phyloP scores from a whole-genome alignment of 2,113 vertebrate species.

The Channa argus region DNA sequence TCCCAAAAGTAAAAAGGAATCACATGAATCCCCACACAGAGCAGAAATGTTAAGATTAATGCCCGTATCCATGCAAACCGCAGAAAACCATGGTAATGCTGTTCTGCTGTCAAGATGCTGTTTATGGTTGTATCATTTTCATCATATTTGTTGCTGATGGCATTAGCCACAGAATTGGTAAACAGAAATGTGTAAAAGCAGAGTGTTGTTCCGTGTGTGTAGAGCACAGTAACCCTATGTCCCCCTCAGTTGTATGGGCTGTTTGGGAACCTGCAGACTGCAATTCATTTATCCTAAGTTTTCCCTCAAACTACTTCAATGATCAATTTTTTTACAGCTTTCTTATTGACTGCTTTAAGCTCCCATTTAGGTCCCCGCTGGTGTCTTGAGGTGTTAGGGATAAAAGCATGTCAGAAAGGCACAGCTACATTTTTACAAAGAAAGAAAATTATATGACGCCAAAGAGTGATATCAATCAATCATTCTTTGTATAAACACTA shows the following conservation, averaged over 20 bases:
- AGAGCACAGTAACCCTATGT: conserved; percentile 17
- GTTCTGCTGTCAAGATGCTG: conserved; percentile 47
- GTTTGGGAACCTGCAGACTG: conserved; percentile 24
- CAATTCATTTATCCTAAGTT: conserved; percentile 38
- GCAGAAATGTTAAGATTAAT: conserved; percentile 70
- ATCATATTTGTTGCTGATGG: conserved; percentile 60
- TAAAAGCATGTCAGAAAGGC: conserved; percentile 22
- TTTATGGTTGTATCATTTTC: conserved; percentile 60
- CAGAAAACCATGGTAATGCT: conserved; percentile 39
- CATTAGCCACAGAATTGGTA: conserved; percentile 37
- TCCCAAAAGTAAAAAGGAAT: conserved; percentile 52
- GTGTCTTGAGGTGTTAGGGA: conserved; percentile 11
- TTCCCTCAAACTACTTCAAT: conserved; percentile 52
- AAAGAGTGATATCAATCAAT: neutral
- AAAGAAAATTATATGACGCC: conserved; percentile 2
- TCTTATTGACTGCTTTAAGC: conserved; percentile 42
- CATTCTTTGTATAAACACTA: neutral
- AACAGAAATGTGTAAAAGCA: conserved; percentile 52
- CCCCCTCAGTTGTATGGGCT: conserved; percentile 43
- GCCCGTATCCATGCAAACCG: conserved; percentile 53
- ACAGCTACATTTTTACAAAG: neutral
- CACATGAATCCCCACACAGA: conserved; percentile 58
- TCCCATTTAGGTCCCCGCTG: conserved; percentile 24
- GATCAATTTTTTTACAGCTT: conserved; percentile 65
- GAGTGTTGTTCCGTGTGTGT: conserved; percentile 39